Evolutionary conservation across 2,113 vertebrate genomes (phyloP), one percentile per base, ranked within the genome.

Genomic region (Sialia sialis): DNA sequence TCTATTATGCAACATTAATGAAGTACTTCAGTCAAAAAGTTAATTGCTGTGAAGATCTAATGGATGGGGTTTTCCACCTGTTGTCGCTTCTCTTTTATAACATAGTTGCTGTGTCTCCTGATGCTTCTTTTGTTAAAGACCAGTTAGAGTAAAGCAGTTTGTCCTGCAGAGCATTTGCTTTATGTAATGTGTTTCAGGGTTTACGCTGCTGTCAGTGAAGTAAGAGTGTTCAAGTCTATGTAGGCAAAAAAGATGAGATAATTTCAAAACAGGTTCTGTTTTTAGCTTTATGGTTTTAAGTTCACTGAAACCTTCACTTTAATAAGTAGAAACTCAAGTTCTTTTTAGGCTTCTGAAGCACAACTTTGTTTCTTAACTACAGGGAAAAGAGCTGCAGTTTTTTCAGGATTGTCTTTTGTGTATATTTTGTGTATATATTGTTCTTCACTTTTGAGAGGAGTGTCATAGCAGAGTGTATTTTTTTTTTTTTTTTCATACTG

Each of bases 71-170:
- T 95, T 96, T 97, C 21, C 95, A 80, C 90, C 81, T 95, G 69
- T 86, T 97, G 83, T 89, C 89, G 81, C 62, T 91, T 49, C 69
- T 96, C 85, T 93, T 83, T 38, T 51, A 6, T 76, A 84, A 59
- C 34, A 6, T 38, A 86, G 49, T 86, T 32, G 8, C 89, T 84
- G 46, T 73, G 62, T 94, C 72, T 90, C 74, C 86, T 89, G 85
- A 18, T 49, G 48, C 87, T 96, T 89, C 68, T 89, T 95, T 82
- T 84, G n/a, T 81, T 78, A 16, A 58, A 75, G 67, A 49, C 79
- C 87, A 34, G 43, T 63, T 87, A 75, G 86, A 80, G 74, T 72
- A 80, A 69, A 38, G 17, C 21, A 38, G n/a, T 84, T 92, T 39
- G 82, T 74, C 14, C 76, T 49, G 54, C 54, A 89, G 92, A 95